Evolutionary conservation across 2,113 vertebrate genomes (phyloP), one percentile per base, ranked within the genome.

Genomic region (Patagioenas fasciata): DNA sequence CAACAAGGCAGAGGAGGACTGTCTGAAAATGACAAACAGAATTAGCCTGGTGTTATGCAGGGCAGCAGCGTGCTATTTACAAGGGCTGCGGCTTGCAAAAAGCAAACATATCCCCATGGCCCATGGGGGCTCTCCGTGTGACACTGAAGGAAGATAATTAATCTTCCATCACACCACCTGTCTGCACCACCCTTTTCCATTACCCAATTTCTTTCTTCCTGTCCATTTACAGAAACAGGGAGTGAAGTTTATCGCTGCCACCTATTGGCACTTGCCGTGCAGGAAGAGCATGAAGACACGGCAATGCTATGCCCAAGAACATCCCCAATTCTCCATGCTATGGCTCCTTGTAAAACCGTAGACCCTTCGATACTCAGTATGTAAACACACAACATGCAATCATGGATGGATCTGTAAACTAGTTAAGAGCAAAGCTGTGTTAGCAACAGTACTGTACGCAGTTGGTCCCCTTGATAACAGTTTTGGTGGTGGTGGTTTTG

Each of bases 11-110:
- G 86, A 96, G 97, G 83, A 96, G 64, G 51, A 54, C 74, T 96
- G 93, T 96, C 97, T 97, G 93, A 97, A 97, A 98, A 97, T 93
- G 98, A 98, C 97, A 98, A 98, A 97, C 95, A 95, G 92, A 94
- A 98, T 97, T 97, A 98, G 96, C 61, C 85, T 58, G 3, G 6
- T 78, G 80, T 96, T 97, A 97, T 96, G 92, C 97, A 97, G 92
- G 97, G 91, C 72, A 19, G 94, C 75, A 91, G 89, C 70, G 48
- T 97, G 96, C 95, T 98, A 97, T 98, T 98, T 98, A 97, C 97
- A 97, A 91, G 84, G 47, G 89, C 90, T 69, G 40, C 11, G 1
- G 71, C 91, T 96, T 96, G 88, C 93, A 96, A 96, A 96, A 93
- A 86, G 90, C 97, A 98, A 97, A 97, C 92, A 98, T 94, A 83